Evolutionary conservation across 2,113 vertebrate genomes (phyloP).

Genomic region (Dolichotis patagonum): DNA sequence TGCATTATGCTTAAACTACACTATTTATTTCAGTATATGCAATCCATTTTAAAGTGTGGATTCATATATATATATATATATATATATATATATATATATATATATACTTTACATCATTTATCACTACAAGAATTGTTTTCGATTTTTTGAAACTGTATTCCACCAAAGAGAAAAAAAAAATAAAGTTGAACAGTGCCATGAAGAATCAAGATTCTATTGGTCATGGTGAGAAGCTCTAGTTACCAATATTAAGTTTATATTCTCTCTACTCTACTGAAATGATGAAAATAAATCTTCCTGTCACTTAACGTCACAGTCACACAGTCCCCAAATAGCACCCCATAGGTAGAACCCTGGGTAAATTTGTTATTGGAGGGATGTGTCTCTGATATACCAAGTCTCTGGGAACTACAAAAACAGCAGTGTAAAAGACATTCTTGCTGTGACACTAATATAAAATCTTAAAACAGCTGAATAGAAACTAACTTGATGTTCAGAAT

Average conservation of each 20-base stretch:
- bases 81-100: too few species aligned
- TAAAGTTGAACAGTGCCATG: not conserved
- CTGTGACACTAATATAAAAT: not conserved
- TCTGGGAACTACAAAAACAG: not conserved
- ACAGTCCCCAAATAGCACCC: not conserved
- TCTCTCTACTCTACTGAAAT: not conserved
- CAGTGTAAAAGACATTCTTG: not conserved
- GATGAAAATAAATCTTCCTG: conserved; percentile 13
- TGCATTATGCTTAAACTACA: not conserved
- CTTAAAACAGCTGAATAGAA: not conserved
- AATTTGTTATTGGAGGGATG: not conserved
- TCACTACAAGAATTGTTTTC: not conserved
- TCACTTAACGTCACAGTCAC: not conserved
- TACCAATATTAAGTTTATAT: not conserved
- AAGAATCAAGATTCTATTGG: not conserved
- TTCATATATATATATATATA: not conserved
- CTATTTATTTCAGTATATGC: not conserved
- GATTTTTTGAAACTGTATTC: fast-evolving
- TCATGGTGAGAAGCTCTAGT: not conserved
- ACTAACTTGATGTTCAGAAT: conserved; percentile 1
- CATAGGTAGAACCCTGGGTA: not conserved
- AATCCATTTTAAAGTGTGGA: not conserved
- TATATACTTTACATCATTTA: conserved; percentile 6
- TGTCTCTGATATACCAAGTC: not conserved
- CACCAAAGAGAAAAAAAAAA: not conserved